These are phyloP conservation scores for Octodonta nipae DNA, from an alignment of 2,888 invertebrate genomes.

Conservation along the genomic window DNA sequence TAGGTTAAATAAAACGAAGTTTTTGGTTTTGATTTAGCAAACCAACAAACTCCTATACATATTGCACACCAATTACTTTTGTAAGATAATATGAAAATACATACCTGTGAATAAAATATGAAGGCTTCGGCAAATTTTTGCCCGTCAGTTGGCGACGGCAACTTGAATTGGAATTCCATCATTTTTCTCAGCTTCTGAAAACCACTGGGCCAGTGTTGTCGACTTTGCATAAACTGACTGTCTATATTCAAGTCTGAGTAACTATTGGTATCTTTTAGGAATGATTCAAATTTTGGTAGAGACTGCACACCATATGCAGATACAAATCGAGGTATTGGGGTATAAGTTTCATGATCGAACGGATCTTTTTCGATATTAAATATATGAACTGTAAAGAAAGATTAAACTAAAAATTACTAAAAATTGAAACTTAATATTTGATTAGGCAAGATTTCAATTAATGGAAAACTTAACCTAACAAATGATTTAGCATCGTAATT, in stretches of 20 bases:
- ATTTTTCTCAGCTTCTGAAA: not conserved
- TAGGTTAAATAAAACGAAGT: no score
- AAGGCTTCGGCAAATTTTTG: slow-evolving; percentile 49
- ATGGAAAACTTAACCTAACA: no score
- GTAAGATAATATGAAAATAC: no score
- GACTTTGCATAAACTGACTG: slow-evolving; percentile 53
- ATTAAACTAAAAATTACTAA: not conserved
- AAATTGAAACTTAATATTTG: not conserved
- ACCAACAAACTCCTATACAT: no score
- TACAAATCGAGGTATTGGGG: slow-evolving; percentile 70
- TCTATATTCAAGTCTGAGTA: slow-evolving; percentile 38
- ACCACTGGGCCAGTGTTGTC: slow-evolving; percentile 66
- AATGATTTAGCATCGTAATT: no score
- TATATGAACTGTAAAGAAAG: slow-evolving; percentile 1
- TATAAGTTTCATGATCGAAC: slow-evolving; percentile 68
- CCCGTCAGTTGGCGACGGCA: no score
- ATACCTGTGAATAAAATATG: slow-evolving; percentile 79
- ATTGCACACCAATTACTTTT: no score
- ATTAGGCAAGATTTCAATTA: not conserved
- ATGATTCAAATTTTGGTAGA: slow-evolving; percentile 58
- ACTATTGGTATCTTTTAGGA: slow-evolving; percentile 45
- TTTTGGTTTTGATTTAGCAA: no score
- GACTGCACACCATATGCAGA: slow-evolving; percentile 96
- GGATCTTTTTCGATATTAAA: slow-evolving; percentile 60
- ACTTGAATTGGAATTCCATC: not conserved